phyloP scores from a whole-genome alignment of 2,888 invertebrate genomes.

The Drepanosiphum platanoidis region DNA sequence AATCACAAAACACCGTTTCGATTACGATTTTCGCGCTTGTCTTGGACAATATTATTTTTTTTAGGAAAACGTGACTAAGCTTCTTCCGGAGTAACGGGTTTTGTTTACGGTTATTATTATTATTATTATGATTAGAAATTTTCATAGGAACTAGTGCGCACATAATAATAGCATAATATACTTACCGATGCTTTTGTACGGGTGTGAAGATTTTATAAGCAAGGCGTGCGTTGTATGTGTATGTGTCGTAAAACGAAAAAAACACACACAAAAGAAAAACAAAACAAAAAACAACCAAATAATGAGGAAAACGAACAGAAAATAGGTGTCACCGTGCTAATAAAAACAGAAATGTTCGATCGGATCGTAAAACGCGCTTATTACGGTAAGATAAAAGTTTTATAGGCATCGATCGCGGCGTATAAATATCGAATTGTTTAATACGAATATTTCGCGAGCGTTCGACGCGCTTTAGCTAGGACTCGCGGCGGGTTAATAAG shows the following conservation, averaged over 20 bases:
- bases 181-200: background rate
- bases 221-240: background rate
- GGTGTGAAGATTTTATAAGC: background rate
- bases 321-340: background rate
- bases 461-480: background rate
- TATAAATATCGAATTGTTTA: no score
- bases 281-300: background rate
- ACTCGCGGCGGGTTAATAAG: background rate
- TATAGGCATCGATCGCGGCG: no score
- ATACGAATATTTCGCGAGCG: background rate
- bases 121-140: no score
- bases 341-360: background rate
- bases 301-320: background rate
- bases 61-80: background rate
- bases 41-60: no score
- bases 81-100: constrained; percentile 23
- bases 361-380: no score
- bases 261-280: no score
- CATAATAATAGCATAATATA: background rate
- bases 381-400: no score
- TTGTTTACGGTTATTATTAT: constrained; percentile 36
- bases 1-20: background rate
- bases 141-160: background rate
- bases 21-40: background rate
- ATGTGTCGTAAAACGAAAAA: background rate